These are phyloP conservation scores for Penaeus monodon DNA, from an alignment of 2,888 invertebrate species.

Conservation along the genomic window DNA sequence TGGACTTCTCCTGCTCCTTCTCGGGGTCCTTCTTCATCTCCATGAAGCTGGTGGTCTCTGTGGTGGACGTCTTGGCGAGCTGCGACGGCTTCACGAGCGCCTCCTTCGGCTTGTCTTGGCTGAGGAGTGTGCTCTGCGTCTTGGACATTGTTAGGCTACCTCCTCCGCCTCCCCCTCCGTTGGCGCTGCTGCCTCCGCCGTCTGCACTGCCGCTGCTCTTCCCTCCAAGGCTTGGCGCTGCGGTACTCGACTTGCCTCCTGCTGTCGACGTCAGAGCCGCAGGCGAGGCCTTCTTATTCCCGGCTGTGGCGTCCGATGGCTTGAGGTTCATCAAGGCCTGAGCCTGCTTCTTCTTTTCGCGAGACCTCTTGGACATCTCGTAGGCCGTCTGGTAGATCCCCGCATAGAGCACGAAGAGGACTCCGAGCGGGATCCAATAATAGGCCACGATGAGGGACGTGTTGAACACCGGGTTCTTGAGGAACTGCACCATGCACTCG, in stretches of 20 bases:
- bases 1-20: slow-evolving; percentile 41
- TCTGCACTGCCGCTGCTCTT: slow-evolving; percentile 19
- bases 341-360: slow-evolving; percentile 95
- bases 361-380: slow-evolving; percentile 96
- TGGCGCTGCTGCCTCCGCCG: slow-evolving; percentile 7
- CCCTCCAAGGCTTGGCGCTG: background rate
- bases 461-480: slow-evolving; percentile 97
- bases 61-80: slow-evolving; percentile 72
- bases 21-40: slow-evolving; percentile 35
- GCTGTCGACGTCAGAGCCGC: slow-evolving; percentile 1
- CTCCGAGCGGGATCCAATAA: slow-evolving; percentile 96
- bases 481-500: slow-evolving; percentile 95
- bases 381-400: slow-evolving; percentile 98
- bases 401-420: slow-evolving; percentile 94
- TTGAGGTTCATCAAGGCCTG: slow-evolving; percentile 93
- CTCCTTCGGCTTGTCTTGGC: slow-evolving; percentile 79
- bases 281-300: slow-evolving; percentile 20
- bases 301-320: slow-evolving; percentile 54
- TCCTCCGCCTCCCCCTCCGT: slow-evolving; percentile 18
- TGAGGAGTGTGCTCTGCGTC: slow-evolving; percentile 78
- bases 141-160: slow-evolving; percentile 85
- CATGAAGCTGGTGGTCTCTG: slow-evolving; percentile 70
- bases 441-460: slow-evolving; percentile 96
- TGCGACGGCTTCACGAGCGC: slow-evolving; percentile 66
- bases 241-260: background rate